phyloP scores from a whole-genome alignment of 2,888 invertebrate species.

The Drosophila stalkeri region DNA sequence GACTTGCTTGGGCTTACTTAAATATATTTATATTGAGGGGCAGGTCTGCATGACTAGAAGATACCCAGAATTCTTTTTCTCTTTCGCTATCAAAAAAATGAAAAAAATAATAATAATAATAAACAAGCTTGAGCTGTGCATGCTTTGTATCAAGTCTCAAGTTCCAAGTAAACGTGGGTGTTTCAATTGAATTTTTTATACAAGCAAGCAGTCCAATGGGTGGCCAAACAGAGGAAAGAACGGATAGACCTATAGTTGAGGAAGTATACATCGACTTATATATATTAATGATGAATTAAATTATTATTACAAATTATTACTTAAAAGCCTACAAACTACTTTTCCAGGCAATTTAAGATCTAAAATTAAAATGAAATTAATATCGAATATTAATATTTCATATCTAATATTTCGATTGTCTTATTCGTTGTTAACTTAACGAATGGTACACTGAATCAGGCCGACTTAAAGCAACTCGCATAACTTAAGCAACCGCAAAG shows the following conservation, averaged over 20 bases:
- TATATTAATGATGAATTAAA: too few relatives aligned
- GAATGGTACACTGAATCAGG: neutral
- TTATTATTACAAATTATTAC: too few relatives aligned
- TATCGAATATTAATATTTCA: neutral
- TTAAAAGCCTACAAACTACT: too few relatives aligned
- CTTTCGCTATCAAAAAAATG: neutral
- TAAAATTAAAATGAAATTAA: neutral
- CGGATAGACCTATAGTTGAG: neutral
- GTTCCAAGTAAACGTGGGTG: too few relatives aligned
- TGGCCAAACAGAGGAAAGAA: neutral
- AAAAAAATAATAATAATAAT: too few relatives aligned
- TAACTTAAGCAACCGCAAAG: neutral
- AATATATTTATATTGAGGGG: neutral
- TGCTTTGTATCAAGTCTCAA: too few relatives aligned
- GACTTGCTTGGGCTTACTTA: neutral
- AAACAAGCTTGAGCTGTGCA: too few relatives aligned
- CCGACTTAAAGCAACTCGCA: neutral
- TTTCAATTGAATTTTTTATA: too few relatives aligned
- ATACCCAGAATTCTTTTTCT: neutral
- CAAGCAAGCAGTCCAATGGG: neutral
- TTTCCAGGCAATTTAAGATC: too few relatives aligned
- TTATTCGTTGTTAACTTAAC: too few relatives aligned
- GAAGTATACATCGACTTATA: neutral
- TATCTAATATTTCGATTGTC: too few relatives aligned
- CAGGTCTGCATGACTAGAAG: neutral